Conservation (phyloP, 1,140 invertebrate genomes). For the Pachyrhynchus sulphureomaculatus region DNA sequence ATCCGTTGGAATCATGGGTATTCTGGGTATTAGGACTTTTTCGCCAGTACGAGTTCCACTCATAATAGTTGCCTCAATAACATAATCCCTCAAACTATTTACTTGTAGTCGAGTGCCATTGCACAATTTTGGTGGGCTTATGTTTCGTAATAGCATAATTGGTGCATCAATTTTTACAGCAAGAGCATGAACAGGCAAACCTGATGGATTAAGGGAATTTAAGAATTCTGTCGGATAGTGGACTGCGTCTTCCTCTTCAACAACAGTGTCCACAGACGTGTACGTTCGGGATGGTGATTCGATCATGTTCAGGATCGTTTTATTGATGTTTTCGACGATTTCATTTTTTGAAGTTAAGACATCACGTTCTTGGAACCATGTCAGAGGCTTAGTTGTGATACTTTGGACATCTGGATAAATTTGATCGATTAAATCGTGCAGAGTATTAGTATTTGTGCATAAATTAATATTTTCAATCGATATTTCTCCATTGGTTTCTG, state of each 20-base stretch:
- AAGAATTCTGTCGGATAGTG: slow-evolving; percentile 47
- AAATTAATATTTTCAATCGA: background rate
- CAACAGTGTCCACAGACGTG: slow-evolving; percentile 48
- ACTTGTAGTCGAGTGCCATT: slow-evolving; percentile 47
- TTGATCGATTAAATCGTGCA: slow-evolving; percentile 39
- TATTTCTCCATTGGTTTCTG: background rate
- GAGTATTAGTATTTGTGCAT: slow-evolving; percentile 13
- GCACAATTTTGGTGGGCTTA: slow-evolving; percentile 51
- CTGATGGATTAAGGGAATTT: slow-evolving; percentile 37
- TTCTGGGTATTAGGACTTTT: slow-evolving; percentile 52
- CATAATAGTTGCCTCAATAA: slow-evolving; percentile 54
- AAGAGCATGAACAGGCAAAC: slow-evolving; percentile 40
- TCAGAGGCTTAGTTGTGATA: slow-evolving; percentile 46
- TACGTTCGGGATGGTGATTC: slow-evolving; percentile 41
- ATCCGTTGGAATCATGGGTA: slow-evolving; percentile 51
- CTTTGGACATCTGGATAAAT: slow-evolving; percentile 36
- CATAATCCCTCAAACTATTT: slow-evolving; percentile 42
- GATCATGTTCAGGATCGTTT: slow-evolving; percentile 42
- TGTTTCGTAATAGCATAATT: slow-evolving; percentile 52
- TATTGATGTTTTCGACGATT: slow-evolving; percentile 47
- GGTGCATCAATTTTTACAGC: slow-evolving; percentile 44
- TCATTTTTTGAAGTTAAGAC: slow-evolving; percentile 47
- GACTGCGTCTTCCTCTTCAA: slow-evolving; percentile 43
- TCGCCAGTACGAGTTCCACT: slow-evolving; percentile 52
- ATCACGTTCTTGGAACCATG: slow-evolving; percentile 43